These are phyloP conservation scores for Podarcis siculus DNA, from an alignment of 2,797 vertebrate genomes.

Conservation along the genomic window DNA sequence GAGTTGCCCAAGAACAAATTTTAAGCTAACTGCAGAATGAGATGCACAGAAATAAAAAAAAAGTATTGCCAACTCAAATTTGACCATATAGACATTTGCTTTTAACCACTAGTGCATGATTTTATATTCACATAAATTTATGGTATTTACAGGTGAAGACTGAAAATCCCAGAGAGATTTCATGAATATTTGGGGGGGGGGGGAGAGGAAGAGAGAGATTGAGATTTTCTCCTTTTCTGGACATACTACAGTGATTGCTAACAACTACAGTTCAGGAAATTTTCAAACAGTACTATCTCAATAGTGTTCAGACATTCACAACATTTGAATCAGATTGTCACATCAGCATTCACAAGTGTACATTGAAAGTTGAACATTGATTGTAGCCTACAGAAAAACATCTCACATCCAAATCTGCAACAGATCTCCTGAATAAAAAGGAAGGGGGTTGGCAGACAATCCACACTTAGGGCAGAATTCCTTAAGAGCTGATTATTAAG, in stretches of 20 bases:
- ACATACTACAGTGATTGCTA: not conserved
- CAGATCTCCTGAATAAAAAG: not conserved
- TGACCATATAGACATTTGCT: not conserved
- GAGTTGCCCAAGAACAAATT: not conserved
- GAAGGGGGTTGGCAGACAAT: not conserved
- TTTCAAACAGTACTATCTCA: not conserved
- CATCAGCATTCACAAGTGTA: not conserved
- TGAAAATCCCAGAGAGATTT: not conserved
- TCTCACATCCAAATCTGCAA: not conserved
- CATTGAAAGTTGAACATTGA: not conserved
- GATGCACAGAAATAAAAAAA: not conserved
- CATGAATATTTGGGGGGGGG: no score
- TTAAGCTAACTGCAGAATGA: not conserved
- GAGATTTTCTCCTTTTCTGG: not conserved
- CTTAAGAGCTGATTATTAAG: constrained; percentile 61
- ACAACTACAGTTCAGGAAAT: not conserved
- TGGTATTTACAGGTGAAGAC: not conserved
- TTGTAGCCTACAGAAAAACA: not conserved
- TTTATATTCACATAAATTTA: no score
- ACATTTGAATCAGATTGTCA: not conserved
- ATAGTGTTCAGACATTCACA: not conserved
- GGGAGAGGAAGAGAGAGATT: not conserved
- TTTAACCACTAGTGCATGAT: no score
- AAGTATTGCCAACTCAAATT: not conserved
- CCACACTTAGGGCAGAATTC: constrained; percentile 20